These are phyloP conservation scores for Diplazon laetatorius DNA, from an alignment of 2,888 invertebrate genomes.

Conservation along the genomic window DNA sequence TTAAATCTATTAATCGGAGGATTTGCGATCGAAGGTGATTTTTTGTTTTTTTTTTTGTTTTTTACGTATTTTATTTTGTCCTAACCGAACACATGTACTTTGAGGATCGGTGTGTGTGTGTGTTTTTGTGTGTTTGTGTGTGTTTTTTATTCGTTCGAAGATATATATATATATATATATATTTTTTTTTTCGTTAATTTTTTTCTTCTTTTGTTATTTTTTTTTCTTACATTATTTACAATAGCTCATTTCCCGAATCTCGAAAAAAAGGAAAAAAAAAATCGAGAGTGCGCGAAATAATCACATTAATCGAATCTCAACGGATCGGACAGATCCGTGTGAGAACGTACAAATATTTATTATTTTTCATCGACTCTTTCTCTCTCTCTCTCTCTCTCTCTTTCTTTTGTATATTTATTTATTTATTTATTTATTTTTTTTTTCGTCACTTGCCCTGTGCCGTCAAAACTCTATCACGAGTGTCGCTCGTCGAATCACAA, in stretches of 20 bases:
- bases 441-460: slow-evolving; percentile 60
- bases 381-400: neutral
- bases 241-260: slow-evolving; percentile 57
- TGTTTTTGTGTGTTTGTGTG: slow-evolving; percentile 25
- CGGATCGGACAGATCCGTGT: slow-evolving; percentile 4
- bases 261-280: slow-evolving; percentile 49
- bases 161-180: no score
- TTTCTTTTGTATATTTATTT: slow-evolving; percentile 3
- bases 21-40: slow-evolving; percentile 48
- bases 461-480: slow-evolving; percentile 21
- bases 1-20: slow-evolving; percentile 59
- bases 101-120: slow-evolving; percentile 43
- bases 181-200: no score
- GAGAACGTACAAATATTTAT: slow-evolving; percentile 47
- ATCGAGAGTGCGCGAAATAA: slow-evolving; percentile 10
- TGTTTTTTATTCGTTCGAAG: slow-evolving; percentile 44
- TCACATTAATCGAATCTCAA: slow-evolving; percentile 11
- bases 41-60: no score
- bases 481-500: slow-evolving; percentile 27
- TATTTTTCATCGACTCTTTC: slow-evolving; percentile 1
- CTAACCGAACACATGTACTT: slow-evolving; percentile 59
- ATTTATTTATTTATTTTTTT: slow-evolving; percentile 55
- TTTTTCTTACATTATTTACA: slow-evolving; percentile 69
- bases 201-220: slow-evolving; percentile 23
- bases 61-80: slow-evolving; percentile 48